phyloP scores from a whole-genome alignment of 2,797 vertebrate species.

The Epinephelus coioides region DNA sequence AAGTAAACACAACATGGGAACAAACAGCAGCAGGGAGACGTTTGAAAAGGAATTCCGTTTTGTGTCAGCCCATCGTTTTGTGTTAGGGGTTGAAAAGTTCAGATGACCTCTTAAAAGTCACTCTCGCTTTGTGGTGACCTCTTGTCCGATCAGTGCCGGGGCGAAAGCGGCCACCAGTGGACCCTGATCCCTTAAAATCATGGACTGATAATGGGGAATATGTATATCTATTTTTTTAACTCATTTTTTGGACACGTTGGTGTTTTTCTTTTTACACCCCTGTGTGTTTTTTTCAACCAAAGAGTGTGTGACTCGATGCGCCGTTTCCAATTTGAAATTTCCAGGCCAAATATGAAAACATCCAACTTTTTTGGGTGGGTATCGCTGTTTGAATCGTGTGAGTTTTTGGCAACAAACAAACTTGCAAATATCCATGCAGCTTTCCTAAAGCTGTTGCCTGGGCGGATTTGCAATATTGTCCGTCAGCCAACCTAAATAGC shows the following conservation, averaged over 20 bases:
- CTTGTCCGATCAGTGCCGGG: constrained; percentile 48
- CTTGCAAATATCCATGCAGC: not conserved
- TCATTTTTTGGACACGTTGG: not conserved
- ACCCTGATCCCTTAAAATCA: not conserved
- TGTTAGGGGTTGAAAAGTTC: constrained; percentile 82
- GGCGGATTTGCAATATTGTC: not conserved
- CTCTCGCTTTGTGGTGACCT: constrained; percentile 79
- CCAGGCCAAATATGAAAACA: not conserved
- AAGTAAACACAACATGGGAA: constrained; percentile 84
- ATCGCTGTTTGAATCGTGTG: not conserved
- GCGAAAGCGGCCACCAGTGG: constrained; percentile 27
- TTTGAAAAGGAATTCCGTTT: constrained; percentile 85
- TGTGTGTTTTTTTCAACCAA: not conserved
- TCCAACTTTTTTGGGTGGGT: not conserved
- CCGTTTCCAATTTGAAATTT: not conserved
- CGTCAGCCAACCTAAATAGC: not conserved
- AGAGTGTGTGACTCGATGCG: not conserved
- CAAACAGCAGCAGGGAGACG: constrained; percentile 78
- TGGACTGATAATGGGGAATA: not conserved
- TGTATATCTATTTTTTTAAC: not conserved
- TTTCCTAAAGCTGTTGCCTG: not conserved
- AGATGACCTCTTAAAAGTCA: constrained; percentile 74
- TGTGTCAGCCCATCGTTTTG: constrained; percentile 76
- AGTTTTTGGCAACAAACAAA: constrained; percentile 10
- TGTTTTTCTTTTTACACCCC: not conserved